Evolutionary conservation across 2,797 vertebrate genomes (phyloP), one percentile per base, ranked within the genome.

Genomic region (Eurystomus glaucurus): DNA sequence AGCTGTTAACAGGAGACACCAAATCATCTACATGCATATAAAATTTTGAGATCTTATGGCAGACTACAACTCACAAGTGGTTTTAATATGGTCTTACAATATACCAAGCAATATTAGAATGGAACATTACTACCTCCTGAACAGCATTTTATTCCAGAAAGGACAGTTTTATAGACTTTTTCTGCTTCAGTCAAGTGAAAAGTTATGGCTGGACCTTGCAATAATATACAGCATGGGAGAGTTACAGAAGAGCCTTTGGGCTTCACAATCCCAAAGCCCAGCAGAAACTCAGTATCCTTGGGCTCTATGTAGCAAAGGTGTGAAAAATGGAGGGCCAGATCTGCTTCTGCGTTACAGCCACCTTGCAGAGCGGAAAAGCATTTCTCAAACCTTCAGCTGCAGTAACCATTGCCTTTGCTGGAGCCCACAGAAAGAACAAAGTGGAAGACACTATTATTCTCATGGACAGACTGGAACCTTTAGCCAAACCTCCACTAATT

Each of bases 111-210:
- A 74, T 68, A 88, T 31, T 77, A 64, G 46, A 57, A 64, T 35
- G 21, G 82, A 92, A 70, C 26, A 65, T 75, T 69, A 78, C 57
- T 55, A 45, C 45, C 29, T 94, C 31, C 60, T 46, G 60, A 87
- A 77, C 0, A 4, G 50, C 68, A 81, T 46, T 91, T 80, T 60
- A 77, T 64, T 75, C 23, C 17, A 37, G 81, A 85, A 85, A 14
- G 4, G 79, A 77, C 64, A 83, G 52, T 61, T 95, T 93, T 90
- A 91, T 55, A 65, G 79, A 65, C 33, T 88, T 84, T 25, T 28
- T 78, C 72, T 86, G n/a, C 52, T 62, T 64, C 75, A 78, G 33
- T 77, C 45, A 84, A 85, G 43, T 14, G 78, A 90, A 91, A 97
- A 80, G 19, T 74, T 92, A 66, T 31, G 62, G 29, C 2, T 85